Base-by-base conservation (phyloP, 53 echinoderm and acorn worm genomes). In the Actinopyga echinites region DNA sequence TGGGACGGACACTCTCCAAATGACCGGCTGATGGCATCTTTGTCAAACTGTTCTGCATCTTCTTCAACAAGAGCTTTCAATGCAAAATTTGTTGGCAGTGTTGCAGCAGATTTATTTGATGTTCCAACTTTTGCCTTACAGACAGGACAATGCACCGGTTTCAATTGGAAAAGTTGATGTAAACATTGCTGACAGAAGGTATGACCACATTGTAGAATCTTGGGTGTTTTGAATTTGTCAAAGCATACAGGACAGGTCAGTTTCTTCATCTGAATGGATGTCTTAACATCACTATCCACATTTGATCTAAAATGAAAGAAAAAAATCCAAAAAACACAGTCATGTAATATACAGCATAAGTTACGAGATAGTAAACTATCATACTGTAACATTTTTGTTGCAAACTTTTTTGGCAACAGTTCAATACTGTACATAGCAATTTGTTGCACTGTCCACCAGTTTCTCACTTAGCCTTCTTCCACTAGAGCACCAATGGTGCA, bases 231-330 rank as follows among this genome's bases (percentile, higher is more conserved):
- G 17, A 34, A 21, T 32, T 65, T 65, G 29, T 34, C 33, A 13
- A 30, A 65, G 65, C 65, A 65, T 30, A 65, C 65, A 6, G 65
- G 65, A n/a, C 65, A 65, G 20, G 32, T 36, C 20, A 65, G 35
- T 65, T 21, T 32, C 31, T 32, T 19, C 21, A 34, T 30, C 8
- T 36, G 20, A 34, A 19, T 0, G 11, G 65, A 13, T 49, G 49
- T 49, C 49, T n/a, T n/a, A n/a, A n/a, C n/a, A n/a, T n/a, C n/a
- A n/a, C n/a, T n/a, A n/a, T n/a, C n/a, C n/a, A n/a, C n/a, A n/a
- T n/a, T n/a, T n/a, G n/a, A n/a, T n/a, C n/a, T n/a, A n/a, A n/a
- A n/a, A n/a, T n/a, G n/a, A n/a, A n/a, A n/a, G n/a, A n/a, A n/a
- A n/a, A n/a, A n/a, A n/a, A n/a, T n/a, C n/a, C n/a, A n/a, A n/a